Percentiles rank a stretch among this genome's conserved stretches.
Evolutionary conservation across 2,113 vertebrate species (phyloP).

Genomic region (Cavia aperea): DNA sequence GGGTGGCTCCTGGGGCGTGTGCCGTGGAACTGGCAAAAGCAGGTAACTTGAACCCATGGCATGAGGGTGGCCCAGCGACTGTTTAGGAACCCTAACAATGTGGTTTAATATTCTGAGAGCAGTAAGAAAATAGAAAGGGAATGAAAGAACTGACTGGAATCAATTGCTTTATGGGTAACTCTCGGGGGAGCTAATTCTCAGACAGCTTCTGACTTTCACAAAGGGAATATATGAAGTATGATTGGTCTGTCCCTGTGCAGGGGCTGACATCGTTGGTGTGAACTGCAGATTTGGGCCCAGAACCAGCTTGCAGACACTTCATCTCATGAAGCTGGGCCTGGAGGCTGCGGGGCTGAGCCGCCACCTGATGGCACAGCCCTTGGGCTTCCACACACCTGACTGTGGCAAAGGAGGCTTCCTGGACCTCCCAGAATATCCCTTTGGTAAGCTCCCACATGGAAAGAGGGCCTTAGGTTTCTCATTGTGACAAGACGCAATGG

Average conservation of each 20-base stretch:
- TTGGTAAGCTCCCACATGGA: constrained; percentile 75
- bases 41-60: constrained; percentile 73
- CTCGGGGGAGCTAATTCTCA: background rate
- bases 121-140: background rate
- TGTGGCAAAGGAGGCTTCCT: constrained; percentile 92
- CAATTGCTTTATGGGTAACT: background rate
- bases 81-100: background rate
- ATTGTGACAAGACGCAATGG: background rate
- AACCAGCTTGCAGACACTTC: constrained; percentile 82
- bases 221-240: background rate
- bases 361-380: constrained; percentile 86
- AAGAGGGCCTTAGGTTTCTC: background rate
- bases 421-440: constrained; percentile 93
- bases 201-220: background rate
- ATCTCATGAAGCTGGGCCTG: constrained; percentile 90
- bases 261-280: constrained; percentile 87
- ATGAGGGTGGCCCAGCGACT: background rate
- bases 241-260: constrained; percentile 68
- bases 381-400: constrained; percentile 91
- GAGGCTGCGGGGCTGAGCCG: constrained; percentile 83
- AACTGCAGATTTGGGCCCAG: constrained; percentile 93
- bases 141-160: background rate
- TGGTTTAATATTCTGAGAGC: background rate
- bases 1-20: constrained; percentile 84
- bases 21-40: constrained; percentile 85